phyloP scores from a whole-genome alignment of 1,140 invertebrate species.

The honey bee (Apis mellifera) region Amel_HAv3.1 CM009942.2:4995001-4995500 shows the following conservation, averaged over 20 bases:
- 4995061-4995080: background rate
- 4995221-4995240: slow-evolving; percentile 22
- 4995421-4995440: background rate
- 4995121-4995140: background rate
- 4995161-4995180: slow-evolving; percentile 2
- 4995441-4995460: background rate
- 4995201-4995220: slow-evolving; percentile 12
- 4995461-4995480: background rate
- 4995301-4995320: slow-evolving; percentile 18
- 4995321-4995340: slow-evolving; percentile 35
- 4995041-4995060: too few relatives aligned
- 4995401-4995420: too few relatives aligned
- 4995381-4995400: too few relatives aligned
- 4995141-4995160: slow-evolving; percentile 11
- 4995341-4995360: background rate
- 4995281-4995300: background rate
- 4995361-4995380: background rate
- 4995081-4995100: background rate
- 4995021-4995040: too few relatives aligned
- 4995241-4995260: slow-evolving; percentile 36
- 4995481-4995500: background rate
- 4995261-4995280: background rate
- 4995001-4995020: too few relatives aligned
- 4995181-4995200: background rate
- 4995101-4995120: background rate